These are phyloP conservation scores for Atopsyche davidsoni DNA, from an alignment of 1,140 invertebrate genomes.

Conservation along the genomic window DNA sequence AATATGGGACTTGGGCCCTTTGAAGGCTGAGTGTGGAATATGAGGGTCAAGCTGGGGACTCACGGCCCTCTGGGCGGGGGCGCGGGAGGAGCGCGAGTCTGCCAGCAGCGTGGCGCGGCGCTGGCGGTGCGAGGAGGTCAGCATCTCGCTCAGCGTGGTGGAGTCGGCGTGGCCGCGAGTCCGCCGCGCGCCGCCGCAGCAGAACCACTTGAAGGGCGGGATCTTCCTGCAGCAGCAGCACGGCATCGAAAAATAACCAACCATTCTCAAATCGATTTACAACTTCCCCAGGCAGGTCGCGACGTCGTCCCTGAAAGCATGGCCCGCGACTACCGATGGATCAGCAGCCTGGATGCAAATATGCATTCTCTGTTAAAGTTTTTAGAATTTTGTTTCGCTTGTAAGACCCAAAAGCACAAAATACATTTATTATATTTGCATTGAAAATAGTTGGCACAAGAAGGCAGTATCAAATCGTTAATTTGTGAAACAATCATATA, in stretches of 20 bases:
- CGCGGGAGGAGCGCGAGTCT: constrained; percentile 2
- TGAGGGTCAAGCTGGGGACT: neutral
- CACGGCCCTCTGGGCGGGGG: constrained; percentile 2
- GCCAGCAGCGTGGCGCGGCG: constrained; percentile 22
- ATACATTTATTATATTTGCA: no score
- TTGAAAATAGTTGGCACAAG: no score
- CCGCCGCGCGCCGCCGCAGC: constrained; percentile 34
- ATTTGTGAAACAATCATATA: no score
- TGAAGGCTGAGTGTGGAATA: neutral
- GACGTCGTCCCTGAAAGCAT: no score
- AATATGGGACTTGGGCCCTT: neutral
- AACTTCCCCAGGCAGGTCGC: neutral
- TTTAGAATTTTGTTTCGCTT: no score
- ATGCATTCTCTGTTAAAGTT: no score
- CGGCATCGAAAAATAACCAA: constrained; percentile 3
- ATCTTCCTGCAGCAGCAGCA: constrained; percentile 46
- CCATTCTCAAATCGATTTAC: neutral
- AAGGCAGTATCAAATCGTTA: no score
- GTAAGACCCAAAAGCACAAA: no score
- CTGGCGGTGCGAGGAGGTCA: constrained; percentile 42
- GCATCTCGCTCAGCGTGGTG: constrained; percentile 43
- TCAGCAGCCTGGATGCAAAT: no score
- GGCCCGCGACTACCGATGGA: no score
- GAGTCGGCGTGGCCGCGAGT: constrained; percentile 40
- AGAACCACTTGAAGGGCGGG: constrained; percentile 46